Conservation (phyloP, 2,113 vertebrate genomes). For the Hippolais icterina region DNA sequence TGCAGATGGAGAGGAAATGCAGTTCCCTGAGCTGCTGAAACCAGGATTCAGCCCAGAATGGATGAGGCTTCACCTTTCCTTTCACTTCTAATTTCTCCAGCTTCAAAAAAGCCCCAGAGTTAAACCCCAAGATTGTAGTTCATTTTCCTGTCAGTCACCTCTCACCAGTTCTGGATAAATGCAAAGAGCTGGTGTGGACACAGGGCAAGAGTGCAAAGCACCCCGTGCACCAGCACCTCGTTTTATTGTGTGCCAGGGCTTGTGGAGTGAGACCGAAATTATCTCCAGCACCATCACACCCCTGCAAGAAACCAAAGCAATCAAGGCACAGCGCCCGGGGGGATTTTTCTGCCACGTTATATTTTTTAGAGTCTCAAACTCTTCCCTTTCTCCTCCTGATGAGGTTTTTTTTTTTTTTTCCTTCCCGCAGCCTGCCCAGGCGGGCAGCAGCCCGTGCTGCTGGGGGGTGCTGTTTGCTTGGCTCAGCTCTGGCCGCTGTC, state of each 20-base stretch:
- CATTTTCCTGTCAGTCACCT: neutral
- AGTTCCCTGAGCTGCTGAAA: neutral
- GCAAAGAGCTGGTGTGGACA: neutral
- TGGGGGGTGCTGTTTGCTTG: neutral
- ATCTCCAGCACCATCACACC: neutral
- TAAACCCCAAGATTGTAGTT: neutral
- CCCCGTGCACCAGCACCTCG: neutral
- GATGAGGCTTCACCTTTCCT: neutral
- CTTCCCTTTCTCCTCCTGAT: neutral
- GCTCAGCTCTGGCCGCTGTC: neutral
- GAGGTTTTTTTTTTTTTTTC: neutral
- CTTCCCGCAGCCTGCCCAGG: neutral
- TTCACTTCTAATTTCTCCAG: neutral
- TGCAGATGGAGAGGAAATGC: neutral
- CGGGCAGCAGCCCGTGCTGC: neutral
- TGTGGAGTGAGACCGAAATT: accelerated
- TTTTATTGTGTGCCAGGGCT: neutral
- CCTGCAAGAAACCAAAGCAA: neutral
- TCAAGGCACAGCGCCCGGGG: neutral
- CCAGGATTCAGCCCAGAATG: neutral
- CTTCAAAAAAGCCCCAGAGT: neutral
- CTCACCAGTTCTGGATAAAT: neutral
- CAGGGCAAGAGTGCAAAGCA: neutral
- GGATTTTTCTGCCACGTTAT: neutral
- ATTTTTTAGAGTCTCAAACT: neutral